These are phyloP conservation scores for Megalopta genalis DNA, from an alignment of 1,140 invertebrate species.

Conservation along the genomic window DNA sequence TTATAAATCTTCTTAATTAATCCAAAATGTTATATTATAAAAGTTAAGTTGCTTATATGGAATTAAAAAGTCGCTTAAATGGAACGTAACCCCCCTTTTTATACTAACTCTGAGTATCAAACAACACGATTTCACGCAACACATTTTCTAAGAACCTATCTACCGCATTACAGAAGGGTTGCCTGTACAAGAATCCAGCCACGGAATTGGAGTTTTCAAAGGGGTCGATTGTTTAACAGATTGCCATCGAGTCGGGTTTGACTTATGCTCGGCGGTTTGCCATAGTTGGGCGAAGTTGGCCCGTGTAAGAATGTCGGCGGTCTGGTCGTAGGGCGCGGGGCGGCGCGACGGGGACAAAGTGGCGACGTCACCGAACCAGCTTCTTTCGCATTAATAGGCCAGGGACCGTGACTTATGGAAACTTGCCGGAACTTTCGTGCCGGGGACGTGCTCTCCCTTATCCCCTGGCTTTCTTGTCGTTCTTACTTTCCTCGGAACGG, in stretches of 20 bases:
- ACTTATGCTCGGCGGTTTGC: slow-evolving; percentile 42
- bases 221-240: too few species aligned
- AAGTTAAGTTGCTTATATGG: too few species aligned
- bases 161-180: too few species aligned
- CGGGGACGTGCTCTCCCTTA: slow-evolving; percentile 41
- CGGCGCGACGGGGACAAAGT: slow-evolving; percentile 33
- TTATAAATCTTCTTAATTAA: too few species aligned
- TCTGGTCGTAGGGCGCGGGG: background rate
- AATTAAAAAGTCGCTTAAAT: too few species aligned
- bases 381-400: slow-evolving; percentile 47
- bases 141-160: too few species aligned
- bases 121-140: too few species aligned
- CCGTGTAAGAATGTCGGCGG: slow-evolving; percentile 16
- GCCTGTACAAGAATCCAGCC: too few species aligned
- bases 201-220: too few species aligned
- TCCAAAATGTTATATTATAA: too few species aligned
- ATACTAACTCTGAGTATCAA: too few species aligned
- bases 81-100: too few species aligned
- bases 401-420: slow-evolving; percentile 46
- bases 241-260: background rate
- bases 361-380: slow-evolving; percentile 6
- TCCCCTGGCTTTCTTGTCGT: background rate
- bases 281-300: slow-evolving; percentile 7
- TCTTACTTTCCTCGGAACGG: slow-evolving; percentile 19
- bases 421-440: slow-evolving; percentile 49